Evolutionary conservation across 2,888 invertebrate species (phyloP).

Genomic region (Pyrrhia umbra): DNA sequence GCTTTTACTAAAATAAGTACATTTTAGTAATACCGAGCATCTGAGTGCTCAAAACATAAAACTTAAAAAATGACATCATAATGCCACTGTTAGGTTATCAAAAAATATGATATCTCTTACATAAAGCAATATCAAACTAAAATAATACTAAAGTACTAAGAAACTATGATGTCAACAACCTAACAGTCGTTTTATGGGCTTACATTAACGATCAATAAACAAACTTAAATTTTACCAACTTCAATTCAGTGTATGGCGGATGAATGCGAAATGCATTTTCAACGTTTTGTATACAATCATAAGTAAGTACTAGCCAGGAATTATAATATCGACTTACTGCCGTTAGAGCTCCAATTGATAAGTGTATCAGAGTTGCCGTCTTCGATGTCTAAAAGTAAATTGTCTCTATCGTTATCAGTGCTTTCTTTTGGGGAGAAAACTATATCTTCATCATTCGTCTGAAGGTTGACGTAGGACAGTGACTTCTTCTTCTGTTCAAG

Average conservation of each 20-base stretch:
- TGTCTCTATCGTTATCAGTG: constrained; percentile 73
- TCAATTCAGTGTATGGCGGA: constrained; percentile 56
- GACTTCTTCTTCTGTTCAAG: constrained; percentile 86
- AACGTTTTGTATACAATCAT: constrained; percentile 20
- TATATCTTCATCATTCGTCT: constrained; percentile 82
- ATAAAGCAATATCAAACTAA: constrained; percentile 40
- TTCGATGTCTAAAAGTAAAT: constrained; percentile 84
- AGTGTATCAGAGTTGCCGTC: constrained; percentile 79
- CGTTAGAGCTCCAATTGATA: constrained; percentile 84
- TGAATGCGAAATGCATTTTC: constrained; percentile 44
- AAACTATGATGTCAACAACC: constrained; percentile 39
- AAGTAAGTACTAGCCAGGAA: constrained; percentile 32
- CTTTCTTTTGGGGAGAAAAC: constrained; percentile 73
- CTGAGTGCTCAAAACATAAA: constrained; percentile 34
- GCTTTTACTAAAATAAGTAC: constrained; percentile 52
- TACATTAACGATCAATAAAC: not conserved
- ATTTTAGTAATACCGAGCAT: constrained; percentile 39
- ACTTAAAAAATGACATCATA: constrained; percentile 36
- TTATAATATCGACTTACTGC: constrained; percentile 85
- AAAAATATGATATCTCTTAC: constrained; percentile 33
- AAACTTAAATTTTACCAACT: constrained; percentile 40
- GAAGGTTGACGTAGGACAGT: constrained; percentile 84
- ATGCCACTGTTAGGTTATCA: constrained; percentile 44
- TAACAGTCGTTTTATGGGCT: constrained; percentile 29
- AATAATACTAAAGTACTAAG: constrained; percentile 39